A percentile compares a stretch with the other conserved stretches of the same genome.
Conservation (phyloP, 2,113 vertebrate genomes). For the Hemiscyllium ocellatum region DNA sequence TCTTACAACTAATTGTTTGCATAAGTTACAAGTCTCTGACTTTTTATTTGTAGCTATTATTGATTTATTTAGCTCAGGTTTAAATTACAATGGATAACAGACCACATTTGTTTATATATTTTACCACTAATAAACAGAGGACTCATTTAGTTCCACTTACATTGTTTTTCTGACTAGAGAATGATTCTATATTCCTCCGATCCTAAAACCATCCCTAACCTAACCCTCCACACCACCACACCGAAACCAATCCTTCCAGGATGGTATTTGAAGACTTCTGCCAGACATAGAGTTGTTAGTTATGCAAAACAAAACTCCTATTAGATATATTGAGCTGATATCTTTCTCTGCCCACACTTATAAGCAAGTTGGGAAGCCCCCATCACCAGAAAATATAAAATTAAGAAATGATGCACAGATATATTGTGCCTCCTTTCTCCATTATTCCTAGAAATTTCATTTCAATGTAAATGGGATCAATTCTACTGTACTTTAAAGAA, state of each 20-base stretch:
- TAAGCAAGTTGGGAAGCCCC: not conserved
- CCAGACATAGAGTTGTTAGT: not conserved
- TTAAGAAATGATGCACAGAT: not conserved
- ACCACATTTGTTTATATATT: not conserved
- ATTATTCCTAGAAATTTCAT: not conserved
- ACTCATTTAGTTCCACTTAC: not conserved
- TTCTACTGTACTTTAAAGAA: not conserved
- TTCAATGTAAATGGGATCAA: not conserved
- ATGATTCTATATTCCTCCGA: not conserved
- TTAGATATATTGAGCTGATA: not conserved
- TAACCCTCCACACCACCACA: too few species aligned
- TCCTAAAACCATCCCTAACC: too few species aligned
- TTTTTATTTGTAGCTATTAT: not conserved
- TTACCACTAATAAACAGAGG: not conserved
- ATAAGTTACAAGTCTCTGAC: not conserved
- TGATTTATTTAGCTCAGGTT: not conserved
- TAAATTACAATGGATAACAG: not conserved
- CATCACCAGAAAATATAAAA: not conserved
- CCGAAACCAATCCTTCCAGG: not conserved
- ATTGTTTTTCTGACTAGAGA: not conserved
- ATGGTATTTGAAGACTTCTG: not conserved
- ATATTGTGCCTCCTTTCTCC: not conserved
- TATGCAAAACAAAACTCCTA: not conserved
- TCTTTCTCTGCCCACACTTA: not conserved
- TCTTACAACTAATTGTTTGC: not conserved